Conservation (phyloP, 2,888 invertebrate species). For the Myathropa florea region DNA sequence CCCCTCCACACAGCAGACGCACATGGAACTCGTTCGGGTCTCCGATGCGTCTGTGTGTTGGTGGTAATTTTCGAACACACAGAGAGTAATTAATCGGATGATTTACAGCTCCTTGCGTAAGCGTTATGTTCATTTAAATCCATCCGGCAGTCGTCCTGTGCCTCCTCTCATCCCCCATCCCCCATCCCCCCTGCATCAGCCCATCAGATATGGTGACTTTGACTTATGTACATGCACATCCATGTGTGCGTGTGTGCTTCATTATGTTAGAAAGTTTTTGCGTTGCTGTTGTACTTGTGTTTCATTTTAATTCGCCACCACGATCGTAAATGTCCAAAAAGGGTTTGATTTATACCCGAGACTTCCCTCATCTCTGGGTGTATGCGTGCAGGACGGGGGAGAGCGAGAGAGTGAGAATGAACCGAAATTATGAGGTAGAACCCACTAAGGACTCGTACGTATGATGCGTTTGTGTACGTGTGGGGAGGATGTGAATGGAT, state of each 20-base stretch:
- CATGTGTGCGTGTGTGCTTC: neutral
- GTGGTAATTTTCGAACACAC: slow-evolving; percentile 53
- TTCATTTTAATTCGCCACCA: slow-evolving; percentile 79
- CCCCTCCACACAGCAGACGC: slow-evolving; percentile 40
- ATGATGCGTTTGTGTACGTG: neutral
- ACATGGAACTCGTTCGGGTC: slow-evolving; percentile 15
- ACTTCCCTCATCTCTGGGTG: slow-evolving; percentile 2
- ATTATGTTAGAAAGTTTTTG: slow-evolving; percentile 65
- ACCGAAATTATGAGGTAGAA: slow-evolving; percentile 6
- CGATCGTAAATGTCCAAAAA: slow-evolving; percentile 81
- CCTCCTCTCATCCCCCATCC: slow-evolving; percentile 32
- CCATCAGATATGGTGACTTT: neutral
- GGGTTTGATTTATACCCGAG: slow-evolving; percentile 79
- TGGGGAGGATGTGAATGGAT: slow-evolving; percentile 1
- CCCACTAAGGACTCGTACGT: neutral
- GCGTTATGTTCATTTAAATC: slow-evolving; percentile 71
- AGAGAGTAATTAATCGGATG: slow-evolving; percentile 76
- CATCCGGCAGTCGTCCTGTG: slow-evolving; percentile 72
- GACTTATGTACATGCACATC: neutral
- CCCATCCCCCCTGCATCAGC: neutral
- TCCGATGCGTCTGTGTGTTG: slow-evolving; percentile 14
- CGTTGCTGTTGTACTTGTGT: slow-evolving; percentile 65
- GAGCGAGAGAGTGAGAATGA: slow-evolving; percentile 29
- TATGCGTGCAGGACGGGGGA: slow-evolving; percentile 16
- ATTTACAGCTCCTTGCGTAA: slow-evolving; percentile 75